Evolutionary conservation across 2,113 vertebrate genomes (phyloP), one percentile per base, ranked within the genome.

Genomic region (Nycticebus coucang): DNA sequence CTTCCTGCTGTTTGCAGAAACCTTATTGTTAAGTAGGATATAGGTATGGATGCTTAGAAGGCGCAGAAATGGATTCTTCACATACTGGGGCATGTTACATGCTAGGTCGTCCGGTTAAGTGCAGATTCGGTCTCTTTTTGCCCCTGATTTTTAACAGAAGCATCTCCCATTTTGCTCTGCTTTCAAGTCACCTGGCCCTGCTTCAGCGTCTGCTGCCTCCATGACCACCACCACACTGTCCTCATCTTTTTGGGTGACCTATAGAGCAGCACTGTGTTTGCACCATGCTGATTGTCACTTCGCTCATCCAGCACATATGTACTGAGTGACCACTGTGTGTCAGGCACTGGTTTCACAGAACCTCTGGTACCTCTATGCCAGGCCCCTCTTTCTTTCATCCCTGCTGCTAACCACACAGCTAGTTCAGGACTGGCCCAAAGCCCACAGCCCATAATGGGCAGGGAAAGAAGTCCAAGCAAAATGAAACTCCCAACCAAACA

Each of bases 371-470:
- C 55, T 41, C 35, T 45, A 13, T 19, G 69, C 14, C 11, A 45
- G 1, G 19, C 2, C 14, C 0, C 28, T 13, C 4, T n/a, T 0
- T 71, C 72, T 59, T 77, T 19, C 19, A 15, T 15, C n/a, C 35
- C 45, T 50, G 6, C 66, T 62, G 77, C 88, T 62, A 17, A 37
- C 1, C n/a, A 7, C 64, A 59, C 3, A 0, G 1, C n/a, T n/a
- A 64, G 4, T 50, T 22, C 62, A 79, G n/a, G 15, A 69, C 50
- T 28, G 15, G 59, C 60, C 41, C 57, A 69, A 86, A 79, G 55
- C 15, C 75, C 41, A 45, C 15, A 57, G 89, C 13, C 59, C 80
- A 64, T n/a, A 92, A 80, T 0, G 55, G 82, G 7, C 60, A 62
- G 28, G 41, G 22, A 72, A 55, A 68, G 22, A 22, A 72, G 50